Conservation (phyloP, 2,113 vertebrate species). For the Lamprologus callipterus region DNA sequence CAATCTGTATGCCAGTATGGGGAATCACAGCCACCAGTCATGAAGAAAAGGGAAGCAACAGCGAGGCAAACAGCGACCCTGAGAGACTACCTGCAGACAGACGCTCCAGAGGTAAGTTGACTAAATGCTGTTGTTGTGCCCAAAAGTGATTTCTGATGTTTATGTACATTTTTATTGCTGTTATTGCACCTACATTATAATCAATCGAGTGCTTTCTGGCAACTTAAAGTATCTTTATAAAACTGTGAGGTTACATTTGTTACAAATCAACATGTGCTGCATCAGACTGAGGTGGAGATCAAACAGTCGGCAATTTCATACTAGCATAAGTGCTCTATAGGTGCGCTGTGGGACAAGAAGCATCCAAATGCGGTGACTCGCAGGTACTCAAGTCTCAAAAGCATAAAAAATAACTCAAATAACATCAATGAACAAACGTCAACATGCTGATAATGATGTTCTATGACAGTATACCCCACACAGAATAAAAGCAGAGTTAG, state of each 20-base stretch:
- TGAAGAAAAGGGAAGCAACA: not conserved
- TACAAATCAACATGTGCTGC: not conserved
- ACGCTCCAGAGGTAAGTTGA: not conserved
- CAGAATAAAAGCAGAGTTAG: not conserved
- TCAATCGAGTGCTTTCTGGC: not conserved
- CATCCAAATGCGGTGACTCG: accelerated
- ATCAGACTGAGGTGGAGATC: not conserved
- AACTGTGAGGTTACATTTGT: not conserved
- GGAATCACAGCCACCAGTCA: not conserved
- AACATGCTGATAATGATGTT: not conserved
- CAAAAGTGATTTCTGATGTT: not conserved
- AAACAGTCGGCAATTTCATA: not conserved
- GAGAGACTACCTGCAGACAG: not conserved
- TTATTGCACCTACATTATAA: accelerated
- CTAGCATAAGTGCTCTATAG: not conserved
- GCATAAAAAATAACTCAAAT: no score
- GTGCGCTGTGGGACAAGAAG: not conserved
- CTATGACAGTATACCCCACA: not conserved
- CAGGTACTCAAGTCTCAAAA: not conserved
- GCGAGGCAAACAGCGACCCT: not conserved
- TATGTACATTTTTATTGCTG: not conserved
- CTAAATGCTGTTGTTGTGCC: not conserved
- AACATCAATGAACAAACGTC: not conserved
- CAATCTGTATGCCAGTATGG: accelerated
- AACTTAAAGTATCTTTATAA: not conserved